Percentiles rank a stretch among this genome's conserved stretches.
These are phyloP conservation scores for human (Homo sapiens) DNA, from an alignment of 2,113 vertebrate genomes.

Conservation along the genomic window GRCh38 chr17:52218501-52219000, in stretches of 20 bases:
- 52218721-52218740: not conserved
- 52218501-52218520: not conserved
- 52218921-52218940: constrained; percentile 34
- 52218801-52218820: constrained; percentile 64
- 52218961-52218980: constrained; percentile 61
- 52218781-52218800: constrained; percentile 10
- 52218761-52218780: not conserved
- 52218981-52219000: constrained; percentile 62
- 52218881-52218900: constrained; percentile 73
- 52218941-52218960: constrained; percentile 48
- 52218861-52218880: constrained; percentile 70
- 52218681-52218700: not conserved
- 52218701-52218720: not conserved
- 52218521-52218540: not conserved
- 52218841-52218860: constrained; percentile 74
- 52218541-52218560: not conserved
- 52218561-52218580: not conserved
- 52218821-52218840: constrained; percentile 67
- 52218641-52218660: not conserved
- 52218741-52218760: not conserved
- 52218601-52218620: not conserved
- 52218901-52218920: constrained; percentile 70
- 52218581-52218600: not conserved
- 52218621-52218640: not conserved
- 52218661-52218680: not conserved